phyloP scores from a whole-genome alignment of 2,888 invertebrate species.

The Cheilosia vernalis region DNA sequence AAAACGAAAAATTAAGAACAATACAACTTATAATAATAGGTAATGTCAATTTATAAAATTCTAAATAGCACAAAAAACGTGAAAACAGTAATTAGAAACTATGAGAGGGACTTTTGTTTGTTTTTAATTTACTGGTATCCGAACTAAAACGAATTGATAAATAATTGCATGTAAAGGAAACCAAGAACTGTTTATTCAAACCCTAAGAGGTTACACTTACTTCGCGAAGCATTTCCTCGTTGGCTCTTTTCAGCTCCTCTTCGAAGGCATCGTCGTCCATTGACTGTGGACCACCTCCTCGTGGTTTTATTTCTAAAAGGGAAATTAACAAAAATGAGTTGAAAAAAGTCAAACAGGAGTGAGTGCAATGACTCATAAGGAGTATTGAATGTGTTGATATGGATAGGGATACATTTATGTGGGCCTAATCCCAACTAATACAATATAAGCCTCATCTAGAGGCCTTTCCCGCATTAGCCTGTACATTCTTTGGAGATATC shows the following conservation, averaged over 20 bases:
- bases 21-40: slow-evolving; percentile 46
- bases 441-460: too few relatives aligned
- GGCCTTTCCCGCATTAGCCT: too few relatives aligned
- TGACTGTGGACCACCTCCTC: slow-evolving; percentile 78
- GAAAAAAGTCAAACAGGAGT: not conserved
- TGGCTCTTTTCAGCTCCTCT: slow-evolving; percentile 81
- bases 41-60: slow-evolving; percentile 61
- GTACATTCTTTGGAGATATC: too few relatives aligned
- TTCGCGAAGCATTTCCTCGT: slow-evolving; percentile 82
- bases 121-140: slow-evolving; percentile 79
- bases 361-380: not conserved
- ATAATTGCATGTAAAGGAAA: slow-evolving; percentile 54
- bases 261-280: slow-evolving; percentile 78
- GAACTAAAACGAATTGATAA: slow-evolving; percentile 77
- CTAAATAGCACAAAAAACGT: slow-evolving; percentile 70
- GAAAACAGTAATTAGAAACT: slow-evolving; percentile 77
- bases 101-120: slow-evolving; percentile 76
- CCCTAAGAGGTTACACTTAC: slow-evolving; percentile 77
- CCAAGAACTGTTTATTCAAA: slow-evolving; percentile 21
- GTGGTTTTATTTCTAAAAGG: slow-evolving; percentile 80
- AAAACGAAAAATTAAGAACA: not conserved
- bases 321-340: not conserved
- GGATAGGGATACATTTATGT: too few relatives aligned
- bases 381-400: too few relatives aligned
- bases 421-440: too few relatives aligned